A percentile compares a stretch with the other conserved stretches of the same genome.
Conservation (phyloP, 2,797 vertebrate species). For the Meda fulgida region DNA sequence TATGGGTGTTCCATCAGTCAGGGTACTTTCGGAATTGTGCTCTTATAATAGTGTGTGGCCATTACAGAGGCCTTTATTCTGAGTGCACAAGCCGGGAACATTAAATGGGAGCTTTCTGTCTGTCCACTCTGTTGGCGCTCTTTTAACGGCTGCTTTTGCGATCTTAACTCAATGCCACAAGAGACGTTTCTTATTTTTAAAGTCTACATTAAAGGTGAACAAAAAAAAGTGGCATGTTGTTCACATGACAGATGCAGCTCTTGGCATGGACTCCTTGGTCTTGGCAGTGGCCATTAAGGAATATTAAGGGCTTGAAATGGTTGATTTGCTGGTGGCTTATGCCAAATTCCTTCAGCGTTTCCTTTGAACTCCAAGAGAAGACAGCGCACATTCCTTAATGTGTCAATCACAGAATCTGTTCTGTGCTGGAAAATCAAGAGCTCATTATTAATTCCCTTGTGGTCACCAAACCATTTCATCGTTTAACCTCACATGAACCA, state of each 20-base stretch:
- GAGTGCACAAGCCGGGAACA: constrained; percentile 51
- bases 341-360: constrained; percentile 68
- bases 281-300: constrained; percentile 78
- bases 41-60: constrained; percentile 68
- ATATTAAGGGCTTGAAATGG: constrained; percentile 72
- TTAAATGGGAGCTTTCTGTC: constrained; percentile 33
- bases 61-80: constrained; percentile 65
- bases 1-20: constrained; percentile 75
- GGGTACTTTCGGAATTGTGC: constrained; percentile 72
- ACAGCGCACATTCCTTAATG: constrained; percentile 40
- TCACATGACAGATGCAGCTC: constrained; percentile 82
- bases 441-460: constrained; percentile 4
- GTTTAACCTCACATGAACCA: constrained; percentile 12
- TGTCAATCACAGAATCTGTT: constrained; percentile 48
- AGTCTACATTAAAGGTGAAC: constrained; percentile 70
- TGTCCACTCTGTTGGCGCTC: not conserved
- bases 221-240: constrained; percentile 78
- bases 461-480: constrained; percentile 1
- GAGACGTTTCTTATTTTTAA: constrained; percentile 75
- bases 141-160: constrained; percentile 23
- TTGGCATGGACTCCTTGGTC: constrained; percentile 76
- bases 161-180: constrained; percentile 67
- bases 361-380: constrained; percentile 29
- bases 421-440: constrained; percentile 18
- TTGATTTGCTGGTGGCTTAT: constrained; percentile 65